These are phyloP conservation scores for Struthidea cinerea DNA, from an alignment of 2,113 vertebrate species.

Conservation along the genomic window DNA sequence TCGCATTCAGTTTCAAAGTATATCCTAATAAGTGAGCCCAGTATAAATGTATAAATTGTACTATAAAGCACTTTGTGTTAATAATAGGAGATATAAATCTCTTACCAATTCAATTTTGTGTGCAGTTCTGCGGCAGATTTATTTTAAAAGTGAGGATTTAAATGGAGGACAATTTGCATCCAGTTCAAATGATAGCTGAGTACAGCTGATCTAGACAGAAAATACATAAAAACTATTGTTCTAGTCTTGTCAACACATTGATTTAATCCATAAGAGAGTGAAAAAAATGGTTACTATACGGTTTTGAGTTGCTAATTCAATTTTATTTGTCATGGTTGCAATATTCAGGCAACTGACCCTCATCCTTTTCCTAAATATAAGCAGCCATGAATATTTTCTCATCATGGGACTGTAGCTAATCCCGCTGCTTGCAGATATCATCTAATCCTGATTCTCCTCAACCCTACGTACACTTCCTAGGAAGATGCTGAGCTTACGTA, in stretches of 20 bases:
- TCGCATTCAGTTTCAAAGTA: background rate
- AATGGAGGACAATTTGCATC: background rate
- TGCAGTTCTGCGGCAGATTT: background rate
- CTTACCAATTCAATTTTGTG: background rate
- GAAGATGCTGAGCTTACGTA: background rate
- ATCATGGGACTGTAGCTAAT: background rate
- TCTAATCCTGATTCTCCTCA: background rate
- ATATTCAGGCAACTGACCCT: background rate
- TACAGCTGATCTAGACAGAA: background rate
- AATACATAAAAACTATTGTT: background rate
- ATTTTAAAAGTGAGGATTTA: background rate
- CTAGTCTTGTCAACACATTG: background rate
- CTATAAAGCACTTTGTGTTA: background rate
- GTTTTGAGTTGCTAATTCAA: background rate
- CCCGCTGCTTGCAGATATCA: background rate
- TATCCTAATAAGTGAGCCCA: background rate
- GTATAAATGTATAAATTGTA: background rate
- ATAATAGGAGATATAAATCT: background rate
- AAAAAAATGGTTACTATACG: background rate
- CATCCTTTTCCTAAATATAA: background rate
- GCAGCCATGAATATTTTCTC: background rate
- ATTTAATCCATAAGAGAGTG: background rate
- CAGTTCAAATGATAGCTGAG: background rate
- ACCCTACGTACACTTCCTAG: background rate
- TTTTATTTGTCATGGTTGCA: background rate